Percentiles rank a stretch among this genome's conserved stretches.
phyloP scores from a whole-genome alignment of 2,113 vertebrate genomes.

The Myotis lucifugus region DNA sequence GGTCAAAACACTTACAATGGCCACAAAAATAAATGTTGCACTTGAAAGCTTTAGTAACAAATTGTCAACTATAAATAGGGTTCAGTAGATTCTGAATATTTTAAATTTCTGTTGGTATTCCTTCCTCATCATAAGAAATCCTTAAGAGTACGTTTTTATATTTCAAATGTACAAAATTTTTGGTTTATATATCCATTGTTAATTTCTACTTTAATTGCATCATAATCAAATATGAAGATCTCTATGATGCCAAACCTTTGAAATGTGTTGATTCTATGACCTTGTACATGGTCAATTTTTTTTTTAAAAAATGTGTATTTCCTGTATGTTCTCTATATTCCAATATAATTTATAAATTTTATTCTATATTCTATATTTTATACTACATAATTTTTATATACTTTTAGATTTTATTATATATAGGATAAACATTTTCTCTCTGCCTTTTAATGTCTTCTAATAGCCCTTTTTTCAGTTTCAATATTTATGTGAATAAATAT shows the following conservation, averaged over 20 bases:
- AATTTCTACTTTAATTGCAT: constrained; percentile 1
- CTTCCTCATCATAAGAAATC: background rate
- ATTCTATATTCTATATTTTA: background rate
- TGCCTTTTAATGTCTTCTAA: background rate
- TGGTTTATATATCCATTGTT: background rate
- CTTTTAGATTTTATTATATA: background rate
- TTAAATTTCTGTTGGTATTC: background rate
- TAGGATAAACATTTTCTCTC: background rate
- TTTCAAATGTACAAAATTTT: background rate
- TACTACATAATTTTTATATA: background rate
- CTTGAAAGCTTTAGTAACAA: background rate
- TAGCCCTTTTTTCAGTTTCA: background rate
- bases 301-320: background rate
- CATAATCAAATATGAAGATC: background rate
- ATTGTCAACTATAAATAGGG: background rate
- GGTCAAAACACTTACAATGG: background rate
- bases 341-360: background rate
- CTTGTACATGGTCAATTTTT: background rate
- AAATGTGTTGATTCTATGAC: background rate
- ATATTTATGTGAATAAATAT: background rate
- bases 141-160: background rate
- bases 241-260: background rate
- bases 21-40: background rate
- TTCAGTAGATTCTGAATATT: background rate
- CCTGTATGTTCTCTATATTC: background rate